Evolutionary conservation across 2,888 invertebrate genomes (phyloP), one percentile per base, ranked within the genome.

Genomic region (Pollenia labialis): DNA sequence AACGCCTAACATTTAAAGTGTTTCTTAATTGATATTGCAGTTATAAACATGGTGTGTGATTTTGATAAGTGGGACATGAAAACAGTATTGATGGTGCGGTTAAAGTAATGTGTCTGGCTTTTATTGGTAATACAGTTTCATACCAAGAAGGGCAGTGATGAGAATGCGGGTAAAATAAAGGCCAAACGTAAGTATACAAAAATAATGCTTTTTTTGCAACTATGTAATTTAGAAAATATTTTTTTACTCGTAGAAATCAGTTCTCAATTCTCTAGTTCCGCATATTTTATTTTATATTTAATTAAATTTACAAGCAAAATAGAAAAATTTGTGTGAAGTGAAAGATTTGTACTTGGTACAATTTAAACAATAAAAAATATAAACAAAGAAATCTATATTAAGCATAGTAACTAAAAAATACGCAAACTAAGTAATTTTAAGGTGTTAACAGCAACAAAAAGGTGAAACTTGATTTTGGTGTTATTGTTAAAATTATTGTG

Each of bases 401-500:
- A 58, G 9, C 18, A 12, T 46, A 16, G 32, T 42, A 14, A 12
- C 46, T 32, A 68, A 44, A 54, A 42, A 40, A 66, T 14, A 56
- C 16, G 18, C 4, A 18, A 81, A 62, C 50, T 58, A 48, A 81
- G 42, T 6, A 44, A 50, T 62, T 77, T 80, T 83, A 81, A 86
- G 86, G 82, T 86, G 80, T 83, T 86, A 56, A 74, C 60, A 80
- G 81, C 83, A 76, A 82, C 82, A 75, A 68, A 81, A 81, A 84
- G 87, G 81, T 84, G 77, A 87, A 87, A 85, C 69, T 79, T 16
- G 69, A 74, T 69, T 75, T 80, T 87, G 83, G 80, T 86, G 79
- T 86, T 82, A 74, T 86, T 80, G 64, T 80, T 85, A 50, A 66
- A 81, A 48, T 48, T 69, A 46, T 58, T 75, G 83, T 87, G 83